These are phyloP conservation scores for Drosophila conformis DNA, from an alignment of 2,888 invertebrate genomes.

Conservation along the genomic window DNA sequence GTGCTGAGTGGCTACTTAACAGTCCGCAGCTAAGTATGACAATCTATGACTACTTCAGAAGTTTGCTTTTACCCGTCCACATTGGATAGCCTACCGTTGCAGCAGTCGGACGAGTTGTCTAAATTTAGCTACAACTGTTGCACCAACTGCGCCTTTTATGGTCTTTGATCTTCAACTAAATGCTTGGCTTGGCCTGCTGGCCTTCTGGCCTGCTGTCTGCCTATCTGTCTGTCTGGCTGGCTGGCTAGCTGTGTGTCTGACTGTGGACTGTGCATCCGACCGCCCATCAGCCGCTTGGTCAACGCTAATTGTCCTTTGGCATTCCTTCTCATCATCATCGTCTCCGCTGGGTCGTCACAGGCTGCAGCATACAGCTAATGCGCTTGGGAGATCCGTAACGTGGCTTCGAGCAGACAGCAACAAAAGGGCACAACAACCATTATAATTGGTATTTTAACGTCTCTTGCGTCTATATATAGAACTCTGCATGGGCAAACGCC, in stretches of 20 bases:
- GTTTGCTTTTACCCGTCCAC: constrained; percentile 19
- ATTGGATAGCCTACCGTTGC: background rate
- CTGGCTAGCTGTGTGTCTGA: constrained; percentile 6
- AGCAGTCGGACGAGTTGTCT: constrained; percentile 54
- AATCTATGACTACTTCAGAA: constrained; percentile 68
- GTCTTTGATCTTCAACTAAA: constrained; percentile 69
- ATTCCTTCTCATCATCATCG: constrained; percentile 70
- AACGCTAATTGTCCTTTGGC: constrained; percentile 76
- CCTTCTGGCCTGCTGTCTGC: background rate
- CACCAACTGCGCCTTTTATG: constrained; percentile 67
- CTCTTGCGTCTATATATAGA: constrained; percentile 76
- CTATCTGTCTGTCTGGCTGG: background rate
- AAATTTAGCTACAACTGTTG: constrained; percentile 73
- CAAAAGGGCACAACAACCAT: constrained; percentile 36
- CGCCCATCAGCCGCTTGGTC: constrained; percentile 51
- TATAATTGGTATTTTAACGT: constrained; percentile 77
- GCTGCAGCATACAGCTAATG: constrained; percentile 50
- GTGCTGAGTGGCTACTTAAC: constrained; percentile 24
- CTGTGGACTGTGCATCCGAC: constrained; percentile 19
- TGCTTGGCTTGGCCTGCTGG: constrained; percentile 9
- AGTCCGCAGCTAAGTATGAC: constrained; percentile 66
- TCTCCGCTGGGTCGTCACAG: constrained; percentile 24
- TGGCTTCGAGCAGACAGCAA: constrained; percentile 24
- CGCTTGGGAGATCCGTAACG: constrained; percentile 51
- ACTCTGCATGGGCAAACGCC: constrained; percentile 50